Conservation (phyloP, 2,113 vertebrate species). For the Lucifuga dentata region DNA sequence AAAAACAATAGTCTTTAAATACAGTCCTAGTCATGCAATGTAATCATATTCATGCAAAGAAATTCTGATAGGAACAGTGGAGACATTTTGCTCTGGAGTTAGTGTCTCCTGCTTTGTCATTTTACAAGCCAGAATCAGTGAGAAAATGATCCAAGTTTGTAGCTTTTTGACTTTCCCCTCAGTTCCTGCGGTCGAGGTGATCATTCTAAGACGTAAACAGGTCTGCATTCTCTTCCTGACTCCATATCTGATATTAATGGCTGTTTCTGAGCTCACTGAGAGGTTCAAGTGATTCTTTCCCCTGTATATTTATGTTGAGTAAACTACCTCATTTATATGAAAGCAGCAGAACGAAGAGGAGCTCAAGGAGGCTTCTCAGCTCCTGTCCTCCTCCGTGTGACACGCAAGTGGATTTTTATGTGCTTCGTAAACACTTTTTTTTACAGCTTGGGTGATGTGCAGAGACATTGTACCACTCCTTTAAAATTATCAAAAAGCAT, state of each 20-base stretch:
- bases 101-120: too few relatives aligned
- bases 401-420: slow-evolving; percentile 63
- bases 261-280: slow-evolving; percentile 42
- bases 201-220: background rate
- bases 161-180: too few relatives aligned
- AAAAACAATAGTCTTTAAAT: too few relatives aligned
- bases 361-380: slow-evolving; percentile 11
- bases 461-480: slow-evolving; percentile 27
- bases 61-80: too few relatives aligned
- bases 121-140: too few relatives aligned
- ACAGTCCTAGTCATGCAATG: too few relatives aligned
- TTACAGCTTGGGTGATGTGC: slow-evolving; percentile 26
- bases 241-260: slow-evolving; percentile 47
- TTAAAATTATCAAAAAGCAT: slow-evolving; percentile 38
- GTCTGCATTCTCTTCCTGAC: slow-evolving; percentile 11
- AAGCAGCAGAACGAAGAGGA: slow-evolving; percentile 23
- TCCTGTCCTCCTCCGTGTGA: slow-evolving; percentile 22
- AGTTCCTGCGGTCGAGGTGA: too few relatives aligned
- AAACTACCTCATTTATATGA: slow-evolving; percentile 48
- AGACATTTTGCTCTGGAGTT: too few relatives aligned
- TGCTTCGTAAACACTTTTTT: slow-evolving; percentile 60
- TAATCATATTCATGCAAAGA: too few relatives aligned
- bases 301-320: slow-evolving; percentile 60
- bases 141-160: too few relatives aligned
- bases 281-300: slow-evolving; percentile 64